Base-by-base conservation (phyloP, 2,113 vertebrate genomes). In the Osmerus eperlanus region DNA sequence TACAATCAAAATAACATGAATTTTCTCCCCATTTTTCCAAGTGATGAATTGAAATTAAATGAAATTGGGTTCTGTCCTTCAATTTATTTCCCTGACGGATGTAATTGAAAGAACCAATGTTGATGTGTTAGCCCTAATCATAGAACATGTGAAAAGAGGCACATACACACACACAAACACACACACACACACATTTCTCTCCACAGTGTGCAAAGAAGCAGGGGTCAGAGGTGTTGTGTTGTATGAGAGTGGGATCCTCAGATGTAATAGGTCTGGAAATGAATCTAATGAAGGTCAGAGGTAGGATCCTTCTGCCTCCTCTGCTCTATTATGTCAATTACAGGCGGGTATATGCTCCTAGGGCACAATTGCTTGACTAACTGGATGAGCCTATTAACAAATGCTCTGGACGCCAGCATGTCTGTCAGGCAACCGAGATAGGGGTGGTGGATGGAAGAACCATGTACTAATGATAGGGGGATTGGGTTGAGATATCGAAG, bases 291-390 rank as follows among this genome's bases (percentile, higher is more conserved):
- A 91, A 93, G 93, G 91, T 91, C 92, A 94, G 92, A 93, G 91
- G 91, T 93, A 92, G 93, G 88, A 92, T 92, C 91, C 93, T 91
- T 93, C 68, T 90, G 91, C 92, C 89, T 91, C 90, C 92, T 94
- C 94, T 91, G 90, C 89, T 92, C 93, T 93, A 94, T 94, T 94
- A 94, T 92, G 91, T 88, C 86, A 89, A 92, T 92, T 91, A 94
- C 93, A 91, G 93, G 32, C 32, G 32, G 4, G 4, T 36, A 7
- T 36, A 36, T 36, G 4, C 32, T 36, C 32, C 32, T 7, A 36
- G 32, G 32, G 32, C 32, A 36, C 32, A 36, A 36, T 7, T 36
- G 32, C 32, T 6, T 36, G 32, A 36, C 32, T 36, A 36, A 36
- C 32, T 36, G 32, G 32, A 7, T 36, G 32, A 7, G 32, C 32